Conservation (phyloP, 2,888 invertebrate genomes). For the Eupithecia vulgata region DNA sequence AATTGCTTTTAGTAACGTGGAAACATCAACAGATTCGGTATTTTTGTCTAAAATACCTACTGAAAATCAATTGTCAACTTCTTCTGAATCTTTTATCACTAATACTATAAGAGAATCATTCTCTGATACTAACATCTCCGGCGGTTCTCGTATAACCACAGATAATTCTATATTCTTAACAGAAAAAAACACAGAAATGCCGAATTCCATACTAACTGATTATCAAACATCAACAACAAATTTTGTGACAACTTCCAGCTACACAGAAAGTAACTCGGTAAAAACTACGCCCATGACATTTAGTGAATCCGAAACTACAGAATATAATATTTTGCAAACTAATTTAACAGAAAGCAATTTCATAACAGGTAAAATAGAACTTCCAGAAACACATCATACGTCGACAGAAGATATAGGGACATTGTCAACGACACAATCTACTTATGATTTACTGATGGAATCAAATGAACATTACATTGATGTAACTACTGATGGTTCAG, state of each 20-base stretch:
- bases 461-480: not conserved
- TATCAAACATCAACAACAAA: not conserved
- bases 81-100: not conserved
- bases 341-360: not conserved
- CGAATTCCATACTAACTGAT: not conserved
- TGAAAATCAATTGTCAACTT: not conserved
- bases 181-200: not conserved
- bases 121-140: not conserved
- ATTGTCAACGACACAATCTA: not conserved
- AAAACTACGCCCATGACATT: not conserved
- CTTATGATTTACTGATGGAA: constrained; percentile 2
- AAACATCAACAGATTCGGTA: not conserved
- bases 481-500: not conserved
- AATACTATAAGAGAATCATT: not conserved
- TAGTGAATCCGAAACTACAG: constrained; percentile 1
- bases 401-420: not conserved
- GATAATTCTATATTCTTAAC: not conserved
- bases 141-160: not conserved
- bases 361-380: not conserved
- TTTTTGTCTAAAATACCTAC: not conserved
- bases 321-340: not conserved
- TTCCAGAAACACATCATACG: not conserved
- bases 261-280: not conserved
- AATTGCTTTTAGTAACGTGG: not conserved
- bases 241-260: not conserved